These are phyloP conservation scores for Neomorphus geoffroyi DNA, from an alignment of 2,797 vertebrate species.

Conservation along the genomic window DNA sequence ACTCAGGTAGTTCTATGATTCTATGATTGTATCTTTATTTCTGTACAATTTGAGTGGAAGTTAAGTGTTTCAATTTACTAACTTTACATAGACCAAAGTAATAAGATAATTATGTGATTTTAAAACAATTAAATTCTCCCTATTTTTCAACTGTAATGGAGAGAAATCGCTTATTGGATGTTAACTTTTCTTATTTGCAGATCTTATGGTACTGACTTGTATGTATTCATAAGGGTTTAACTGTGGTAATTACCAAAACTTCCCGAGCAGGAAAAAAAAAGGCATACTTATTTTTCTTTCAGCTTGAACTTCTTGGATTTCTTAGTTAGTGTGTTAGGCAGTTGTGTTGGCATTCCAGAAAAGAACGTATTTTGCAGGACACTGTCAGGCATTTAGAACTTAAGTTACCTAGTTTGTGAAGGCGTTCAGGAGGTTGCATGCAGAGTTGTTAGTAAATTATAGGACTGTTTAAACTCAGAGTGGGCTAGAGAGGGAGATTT, in stretches of 20 bases:
- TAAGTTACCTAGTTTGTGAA: conserved; percentile 68
- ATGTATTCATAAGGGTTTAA: neutral
- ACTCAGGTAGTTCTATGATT: too few species aligned
- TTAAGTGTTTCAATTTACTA: neutral
- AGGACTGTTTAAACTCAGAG: conserved; percentile 42
- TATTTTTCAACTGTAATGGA: neutral
- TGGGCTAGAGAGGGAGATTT: neutral
- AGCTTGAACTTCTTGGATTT: neutral
- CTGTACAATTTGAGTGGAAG: neutral
- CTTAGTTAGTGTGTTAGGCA: conserved; percentile 36
- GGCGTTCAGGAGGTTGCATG: conserved; percentile 73
- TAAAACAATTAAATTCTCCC: neutral
- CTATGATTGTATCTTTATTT: too few species aligned
- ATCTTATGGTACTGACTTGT: neutral
- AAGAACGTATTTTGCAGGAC: conserved; percentile 64
- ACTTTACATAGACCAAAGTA: neutral
- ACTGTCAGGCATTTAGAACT: conserved; percentile 68
- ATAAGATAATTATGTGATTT: neutral
- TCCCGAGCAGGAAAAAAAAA: neutral
- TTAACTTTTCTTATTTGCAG: neutral
- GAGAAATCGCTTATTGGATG: neutral
- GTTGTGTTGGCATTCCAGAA: conserved; percentile 54
- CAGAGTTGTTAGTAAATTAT: conserved; percentile 68
- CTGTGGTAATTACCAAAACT: neutral
- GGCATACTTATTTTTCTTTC: neutral